Evolutionary conservation across 2,888 invertebrate species (phyloP), one percentile per base, ranked within the genome.

Genomic region (Sthenelais limicola): DNA sequence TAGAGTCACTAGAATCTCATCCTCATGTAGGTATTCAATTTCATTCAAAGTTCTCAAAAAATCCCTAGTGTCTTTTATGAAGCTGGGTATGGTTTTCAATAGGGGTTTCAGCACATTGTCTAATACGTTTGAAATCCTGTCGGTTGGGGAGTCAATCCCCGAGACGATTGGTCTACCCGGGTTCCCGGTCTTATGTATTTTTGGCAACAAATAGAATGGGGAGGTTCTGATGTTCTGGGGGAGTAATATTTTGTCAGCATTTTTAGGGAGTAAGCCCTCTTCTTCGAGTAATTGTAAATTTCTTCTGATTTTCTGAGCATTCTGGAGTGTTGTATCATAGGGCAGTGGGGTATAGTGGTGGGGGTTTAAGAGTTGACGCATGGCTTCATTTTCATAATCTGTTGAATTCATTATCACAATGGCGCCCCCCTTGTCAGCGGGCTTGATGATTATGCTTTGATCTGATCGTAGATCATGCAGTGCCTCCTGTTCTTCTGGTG

Each of bases 321-420:
- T n/a, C n/a, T n/a, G n/a, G n/a, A n/a, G n/a, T n/a, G 62, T 62
- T 12, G 4, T 5, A 38, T 62, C 38, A 21, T 35, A 33, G 9
- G 7, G 18, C 3, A 9, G 21, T 33, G 32, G 24, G 12, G 24
- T 32, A 21, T 62, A 62, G 62, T 21, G 26, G 9, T 62, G 12
- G 21, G 32, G 32, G 21, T 62, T 12, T 3, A 7, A n/a, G 4
- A 62, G 24, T 62, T 62, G 62, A 5, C 35, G 5, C 12, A 35
- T 9, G 7, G 9, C 9, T 38, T 62, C 35, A 5, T 3, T 7
- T 9, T 35, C 35, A 21, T 62, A 62, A 24, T 62, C 62, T 4
- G 4, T 33, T 18, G 62, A 35, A 32, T 62, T 33, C 62, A 62
- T 62, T 18, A 62, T 62, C n/a, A 62, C 62, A 7, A 62, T 62